phyloP scores from a whole-genome alignment of 2,797 vertebrate species.

The Thamnophis elegans region DNA sequence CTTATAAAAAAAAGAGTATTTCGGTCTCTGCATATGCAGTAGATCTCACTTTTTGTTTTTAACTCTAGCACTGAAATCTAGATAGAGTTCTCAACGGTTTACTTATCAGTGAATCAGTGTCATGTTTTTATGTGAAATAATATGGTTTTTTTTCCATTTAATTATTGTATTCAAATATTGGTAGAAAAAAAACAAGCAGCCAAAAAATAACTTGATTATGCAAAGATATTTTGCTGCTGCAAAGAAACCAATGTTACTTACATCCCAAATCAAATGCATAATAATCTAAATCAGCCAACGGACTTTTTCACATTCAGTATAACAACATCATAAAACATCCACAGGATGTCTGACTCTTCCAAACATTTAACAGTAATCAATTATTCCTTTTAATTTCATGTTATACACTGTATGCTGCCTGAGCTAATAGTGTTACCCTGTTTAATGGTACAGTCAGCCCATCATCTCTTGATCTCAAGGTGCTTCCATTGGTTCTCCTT shows the following conservation, averaged over 20 bases:
- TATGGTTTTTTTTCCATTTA: slow-evolving; percentile 19
- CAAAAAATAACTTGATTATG: slow-evolving; percentile 10
- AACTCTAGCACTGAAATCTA: background rate
- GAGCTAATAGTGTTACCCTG: background rate
- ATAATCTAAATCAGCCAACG: background rate
- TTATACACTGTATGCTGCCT: background rate
- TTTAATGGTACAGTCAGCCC: background rate
- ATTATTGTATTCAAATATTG: slow-evolving; percentile 8
- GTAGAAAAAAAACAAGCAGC: slow-evolving; percentile 18
- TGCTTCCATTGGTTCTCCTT: slow-evolving; percentile 26
- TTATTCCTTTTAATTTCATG: background rate
- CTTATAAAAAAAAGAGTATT: background rate
- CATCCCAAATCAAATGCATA: background rate
- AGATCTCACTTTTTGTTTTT: background rate
- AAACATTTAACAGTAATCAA: background rate
- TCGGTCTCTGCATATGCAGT: background rate
- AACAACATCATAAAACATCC: background rate
- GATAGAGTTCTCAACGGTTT: background rate
- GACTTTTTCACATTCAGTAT: background rate
- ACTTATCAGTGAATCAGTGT: slow-evolving; percentile 1
- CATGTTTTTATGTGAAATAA: slow-evolving; percentile 27
- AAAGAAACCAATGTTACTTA: background rate
- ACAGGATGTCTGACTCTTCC: background rate
- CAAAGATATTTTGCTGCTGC: slow-evolving; percentile 23
- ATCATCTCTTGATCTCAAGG: background rate